A percentile compares a stretch with the other conserved stretches of the same genome.
Evolutionary conservation across 1,140 invertebrate species (phyloP).

Genomic region (Campoletis sonorensis): DNA sequence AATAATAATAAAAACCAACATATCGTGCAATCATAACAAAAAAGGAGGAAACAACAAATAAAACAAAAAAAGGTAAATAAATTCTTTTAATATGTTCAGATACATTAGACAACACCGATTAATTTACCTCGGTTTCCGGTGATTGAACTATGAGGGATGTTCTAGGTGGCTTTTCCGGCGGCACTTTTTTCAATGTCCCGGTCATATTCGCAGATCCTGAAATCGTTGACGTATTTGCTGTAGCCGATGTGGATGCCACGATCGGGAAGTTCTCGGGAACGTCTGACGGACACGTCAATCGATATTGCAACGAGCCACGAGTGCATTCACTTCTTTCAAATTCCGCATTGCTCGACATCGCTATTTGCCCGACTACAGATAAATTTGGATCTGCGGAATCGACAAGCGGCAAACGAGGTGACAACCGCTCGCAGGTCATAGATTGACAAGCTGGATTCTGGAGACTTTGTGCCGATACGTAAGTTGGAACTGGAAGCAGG

Average conservation of each 20-base stretch:
- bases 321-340: slow-evolving; percentile 68
- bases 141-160: slow-evolving; percentile 73
- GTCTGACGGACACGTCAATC: slow-evolving; percentile 66
- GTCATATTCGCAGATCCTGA: slow-evolving; percentile 61
- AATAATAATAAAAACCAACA: not conserved
- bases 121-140: slow-evolving; percentile 73
- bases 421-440: slow-evolving; percentile 66
- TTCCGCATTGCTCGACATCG: slow-evolving; percentile 67
- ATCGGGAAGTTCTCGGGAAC: slow-evolving; percentile 60
- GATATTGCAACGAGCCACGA: slow-evolving; percentile 66
- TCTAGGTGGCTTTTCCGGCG: slow-evolving; percentile 75
- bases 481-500: slow-evolving; percentile 53
- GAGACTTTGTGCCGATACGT: slow-evolving; percentile 49
- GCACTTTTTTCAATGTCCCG: slow-evolving; percentile 73
- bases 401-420: slow-evolving; percentile 67
- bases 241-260: slow-evolving; percentile 46
- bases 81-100: slow-evolving; percentile 8
- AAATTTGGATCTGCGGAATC: slow-evolving; percentile 59
- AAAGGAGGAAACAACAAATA: not conserved
- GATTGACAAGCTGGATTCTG: slow-evolving; percentile 64
- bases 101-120: slow-evolving; percentile 4
- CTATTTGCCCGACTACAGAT: slow-evolving; percentile 64
- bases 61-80: slow-evolving; percentile 26
- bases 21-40: not conserved
- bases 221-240: slow-evolving; percentile 22